A percentile compares a stretch with the other conserved stretches of the same genome.
These are phyloP conservation scores for Craseonycteris thonglongyai DNA, from an alignment of 2,113 vertebrate genomes.

Conservation along the genomic window DNA sequence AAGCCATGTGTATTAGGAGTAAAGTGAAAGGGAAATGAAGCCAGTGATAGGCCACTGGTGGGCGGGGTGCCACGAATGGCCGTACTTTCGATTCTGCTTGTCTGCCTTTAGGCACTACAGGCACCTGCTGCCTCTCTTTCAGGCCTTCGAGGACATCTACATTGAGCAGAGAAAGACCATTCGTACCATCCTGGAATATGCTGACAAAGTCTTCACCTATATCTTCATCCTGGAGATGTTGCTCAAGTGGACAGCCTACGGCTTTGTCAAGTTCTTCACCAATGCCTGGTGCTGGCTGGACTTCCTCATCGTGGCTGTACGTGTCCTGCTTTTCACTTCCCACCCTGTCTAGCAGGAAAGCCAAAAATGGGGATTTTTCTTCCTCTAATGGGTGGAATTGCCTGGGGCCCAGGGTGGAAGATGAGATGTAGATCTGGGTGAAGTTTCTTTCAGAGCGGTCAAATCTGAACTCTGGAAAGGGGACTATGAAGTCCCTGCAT, in stretches of 20 bases:
- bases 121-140: background rate
- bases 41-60: background rate
- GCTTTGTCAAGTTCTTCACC: conserved; percentile 98
- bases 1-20: accelerated
- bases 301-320: conserved; percentile 99
- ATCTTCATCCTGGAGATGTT: conserved; percentile 99
- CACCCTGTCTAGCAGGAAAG: background rate
- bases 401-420: background rate
- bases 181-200: conserved; percentile 92
- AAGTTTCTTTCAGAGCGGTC: background rate
- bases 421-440: background rate
- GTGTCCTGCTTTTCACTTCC: conserved; percentile 77
- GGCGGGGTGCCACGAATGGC: accelerated
- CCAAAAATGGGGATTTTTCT: background rate
- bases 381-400: background rate
- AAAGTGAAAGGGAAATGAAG: background rate
- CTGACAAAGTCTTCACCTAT: conserved; percentile 97
- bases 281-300: conserved; percentile 99
- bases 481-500: background rate
- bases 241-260: conserved; percentile 98
- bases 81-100: background rate
- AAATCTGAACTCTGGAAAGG: background rate
- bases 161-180: conserved; percentile 97
- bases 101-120: background rate
- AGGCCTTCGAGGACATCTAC: conserved; percentile 99